Percentiles rank a stretch among this genome's conserved stretches.
Conservation (phyloP, 2,113 vertebrate species). For the Heptranchias perlo region DNA sequence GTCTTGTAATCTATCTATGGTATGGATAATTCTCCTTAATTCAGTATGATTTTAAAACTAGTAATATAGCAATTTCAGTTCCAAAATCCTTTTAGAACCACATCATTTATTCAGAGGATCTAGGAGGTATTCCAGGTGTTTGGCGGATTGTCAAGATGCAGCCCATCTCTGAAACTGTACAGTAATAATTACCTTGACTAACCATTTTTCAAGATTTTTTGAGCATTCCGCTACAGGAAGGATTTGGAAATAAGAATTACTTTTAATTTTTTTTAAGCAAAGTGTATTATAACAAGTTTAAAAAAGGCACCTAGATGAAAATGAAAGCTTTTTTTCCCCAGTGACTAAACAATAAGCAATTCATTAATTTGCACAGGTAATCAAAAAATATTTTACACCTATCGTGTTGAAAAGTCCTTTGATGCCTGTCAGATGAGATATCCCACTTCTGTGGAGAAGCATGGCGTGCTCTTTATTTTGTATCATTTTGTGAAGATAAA, state of each 20-base stretch:
- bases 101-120: neutral
- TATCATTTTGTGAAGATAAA: neutral
- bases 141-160: neutral
- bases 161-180: neutral
- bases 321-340: neutral
- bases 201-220: neutral
- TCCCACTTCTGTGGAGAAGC: neutral
- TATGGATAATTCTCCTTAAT: neutral
- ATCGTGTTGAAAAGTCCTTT: neutral
- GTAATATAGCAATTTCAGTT: neutral
- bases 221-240: neutral
- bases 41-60: neutral
- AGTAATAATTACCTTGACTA: neutral
- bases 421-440: neutral
- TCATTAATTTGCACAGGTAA: neutral
- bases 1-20: neutral
- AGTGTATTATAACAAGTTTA: neutral
- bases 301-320: neutral
- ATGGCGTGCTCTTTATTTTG: neutral
- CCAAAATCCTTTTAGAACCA: neutral
- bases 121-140: neutral
- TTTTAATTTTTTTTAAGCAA: neutral
- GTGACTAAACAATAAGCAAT: neutral
- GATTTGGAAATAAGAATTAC: neutral
- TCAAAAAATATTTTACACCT: neutral